Evolutionary conservation across 2,113 vertebrate genomes (phyloP), one percentile per base, ranked within the genome.

Genomic region (Ardeotis arabs): DNA sequence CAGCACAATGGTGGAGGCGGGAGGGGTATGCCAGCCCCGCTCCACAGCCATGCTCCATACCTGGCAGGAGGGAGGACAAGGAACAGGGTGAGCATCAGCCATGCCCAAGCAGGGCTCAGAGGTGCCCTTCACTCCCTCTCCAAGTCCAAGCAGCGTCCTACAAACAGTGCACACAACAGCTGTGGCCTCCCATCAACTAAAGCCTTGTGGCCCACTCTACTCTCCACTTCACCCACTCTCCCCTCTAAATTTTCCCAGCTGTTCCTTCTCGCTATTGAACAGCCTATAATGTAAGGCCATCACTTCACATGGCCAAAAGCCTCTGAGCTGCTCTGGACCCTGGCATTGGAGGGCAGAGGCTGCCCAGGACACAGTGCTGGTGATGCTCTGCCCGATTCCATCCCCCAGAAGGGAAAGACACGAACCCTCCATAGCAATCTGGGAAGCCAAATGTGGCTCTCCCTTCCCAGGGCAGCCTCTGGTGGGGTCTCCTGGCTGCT

Each of bases 401-500:
- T 31, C 14, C 47, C 37, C 25, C 3, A 52, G n/a, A 63, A 84
- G 20, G 18, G 5, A 50, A 80, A n/a, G 44, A 59, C 7, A 2
- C 23, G 29, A 89, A 39, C 2, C 21, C 25, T 41, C 39, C 33
- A 33, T 12, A 24, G n/a, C 41, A 50, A 13, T 14, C 24, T 37
- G 41, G 41, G 64, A 45, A 44, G n/a, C 6, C 35, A 76, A 25
- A 31, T 8, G n/a, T 12, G 12, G 47, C 41, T n/a, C 4, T 7
- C 2, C 24, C 3, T 37, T 37, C 14, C 33, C 50, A 39, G 28
- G 15, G 21, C 20, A 73, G 53, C 35, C 24, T 75, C 14, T 2
- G 0, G 0, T 5, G 14, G 50, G n/a, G 3, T n/a, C 3, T 76
- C 45, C 53, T 45, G 63, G 31, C 14, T 49, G 15, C 20, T 81